Evolutionary conservation across 1,140 invertebrate species (phyloP), one percentile per base, ranked within the genome.

Genomic region (Temnothorax curvispinosus): DNA sequence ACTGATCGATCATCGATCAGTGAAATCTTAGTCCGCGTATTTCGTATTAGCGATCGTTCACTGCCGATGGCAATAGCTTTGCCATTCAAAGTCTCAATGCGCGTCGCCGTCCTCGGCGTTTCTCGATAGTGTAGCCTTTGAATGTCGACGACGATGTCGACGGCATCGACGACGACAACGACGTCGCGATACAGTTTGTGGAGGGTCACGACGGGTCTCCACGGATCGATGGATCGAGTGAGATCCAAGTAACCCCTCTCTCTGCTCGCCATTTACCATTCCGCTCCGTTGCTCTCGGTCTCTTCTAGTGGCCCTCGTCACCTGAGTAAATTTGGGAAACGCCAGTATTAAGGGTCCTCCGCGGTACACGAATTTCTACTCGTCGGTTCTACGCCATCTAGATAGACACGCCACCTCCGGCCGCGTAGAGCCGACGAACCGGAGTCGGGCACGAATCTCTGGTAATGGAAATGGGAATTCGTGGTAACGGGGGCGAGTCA

Each of bases 391-490:
- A 56, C 65, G 72, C 32, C 52, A 65, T 82, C 74, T 84, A 56
- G 77, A 89, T 78, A 80, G 69, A 87, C 85, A 74, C 75, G 47
- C 69, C 44, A 47, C 54, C 41, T 56, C 8, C 18, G 27, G 27
- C 27, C 27, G 54, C 54, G 35, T 35, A 58, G 71, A 52, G 58
- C 32, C 52, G 35, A 6, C 44, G 52, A 18, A 32, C 27, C 41
- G 4, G 64, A 87, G 44, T 38, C 44, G 56, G 32, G 60, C 52
- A 27, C 56, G 58, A 65, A 58, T 67, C 72, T 74, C 72, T 60
- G 72, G 54, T 87, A 91, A 91, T 90, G 86, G 90, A 89, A 91
- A 91, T 88, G 87, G 90, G 89, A 89, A 91, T 91, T 88, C 77
- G 87, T 87, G 87, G 89, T 87, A 91, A 90, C 64, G 65, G 81